Conservation (phyloP, 53 echinoderm and acorn worm genomes). For the Holothuria leucospilota region DNA sequence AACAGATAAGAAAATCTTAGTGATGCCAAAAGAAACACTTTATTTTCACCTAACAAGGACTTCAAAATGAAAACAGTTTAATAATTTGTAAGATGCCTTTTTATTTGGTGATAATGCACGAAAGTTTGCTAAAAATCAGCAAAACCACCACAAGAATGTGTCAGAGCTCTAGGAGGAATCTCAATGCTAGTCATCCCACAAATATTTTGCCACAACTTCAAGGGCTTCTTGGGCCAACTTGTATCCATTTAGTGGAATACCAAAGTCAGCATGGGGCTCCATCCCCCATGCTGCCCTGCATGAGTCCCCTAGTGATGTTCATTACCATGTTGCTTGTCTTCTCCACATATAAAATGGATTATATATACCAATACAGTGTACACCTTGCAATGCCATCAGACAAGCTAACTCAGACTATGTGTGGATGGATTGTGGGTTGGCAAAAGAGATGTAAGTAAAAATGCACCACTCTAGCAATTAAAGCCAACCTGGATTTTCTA, state of each 20-base stretch:
- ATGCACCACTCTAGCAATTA: too few relatives aligned
- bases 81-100: too few relatives aligned
- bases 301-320: constrained; percentile 40
- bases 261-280: constrained; percentile 13
- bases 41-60: too few relatives aligned
- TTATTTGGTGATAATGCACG: too few relatives aligned
- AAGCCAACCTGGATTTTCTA: too few relatives aligned
- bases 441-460: too few relatives aligned
- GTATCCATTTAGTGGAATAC: constrained; percentile 3
- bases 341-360: neutral
- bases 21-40: too few relatives aligned
- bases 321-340: neutral
- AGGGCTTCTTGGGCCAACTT: neutral
- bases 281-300: constrained; percentile 36
- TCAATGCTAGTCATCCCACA: constrained; percentile 12
- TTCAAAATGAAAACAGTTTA: too few relatives aligned
- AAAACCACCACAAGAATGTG: constrained; percentile 3
- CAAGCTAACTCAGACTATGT: too few relatives aligned
- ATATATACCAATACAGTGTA: neutral
- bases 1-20: too few relatives aligned
- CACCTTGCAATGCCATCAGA: too few relatives aligned
- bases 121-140: neutral
- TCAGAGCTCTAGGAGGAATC: neutral
- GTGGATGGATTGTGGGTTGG: too few relatives aligned
- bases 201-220: constrained; percentile 5